Percentiles rank a stretch among this genome's conserved stretches.
Conservation (phyloP, 92 coral and sea anemone species). For the Hydrozoanthus gracilis region DNA sequence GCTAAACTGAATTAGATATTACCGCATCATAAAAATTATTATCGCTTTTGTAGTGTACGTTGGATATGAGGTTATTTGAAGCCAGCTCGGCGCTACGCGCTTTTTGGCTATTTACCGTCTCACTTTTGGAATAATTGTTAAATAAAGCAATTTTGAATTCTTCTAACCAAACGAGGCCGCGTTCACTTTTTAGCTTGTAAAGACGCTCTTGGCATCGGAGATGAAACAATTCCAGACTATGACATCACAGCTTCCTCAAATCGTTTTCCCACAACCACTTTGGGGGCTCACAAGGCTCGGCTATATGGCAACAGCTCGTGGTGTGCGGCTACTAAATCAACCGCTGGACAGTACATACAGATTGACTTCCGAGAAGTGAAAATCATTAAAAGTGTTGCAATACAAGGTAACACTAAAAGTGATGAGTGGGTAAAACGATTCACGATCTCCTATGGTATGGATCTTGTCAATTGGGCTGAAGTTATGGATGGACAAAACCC, state of each 20-base stretch:
- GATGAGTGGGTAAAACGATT: conserved; percentile 53
- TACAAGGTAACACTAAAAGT: conserved; percentile 56
- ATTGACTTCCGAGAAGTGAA: conserved; percentile 53
- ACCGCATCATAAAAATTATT: too few relatives aligned
- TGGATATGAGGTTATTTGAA: too few relatives aligned
- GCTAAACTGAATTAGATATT: too few relatives aligned
- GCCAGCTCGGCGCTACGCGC: too few relatives aligned
- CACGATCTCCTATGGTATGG: conserved; percentile 53
- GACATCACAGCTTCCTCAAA: conserved; percentile 23
- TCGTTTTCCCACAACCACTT: conserved; percentile 43
- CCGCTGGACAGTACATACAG: conserved; percentile 59
- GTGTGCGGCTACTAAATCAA: conserved; percentile 34
- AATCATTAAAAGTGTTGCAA: conserved; percentile 44
- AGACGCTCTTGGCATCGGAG: conserved; percentile 27
- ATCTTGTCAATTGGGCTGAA: conserved; percentile 29
- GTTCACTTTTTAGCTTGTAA: background rate
- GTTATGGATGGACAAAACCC: conserved; percentile 16
- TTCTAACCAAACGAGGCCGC: too few relatives aligned
- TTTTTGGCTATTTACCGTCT: too few relatives aligned
- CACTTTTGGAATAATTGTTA: too few relatives aligned
- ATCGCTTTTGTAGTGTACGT: too few relatives aligned
- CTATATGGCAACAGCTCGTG: conserved; percentile 51
- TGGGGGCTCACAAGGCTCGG: conserved; percentile 55
- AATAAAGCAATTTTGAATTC: too few relatives aligned
- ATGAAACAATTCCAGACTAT: conserved; percentile 4